These are phyloP conservation scores for Sipha maydis DNA, from an alignment of 2,888 invertebrate species.

Conservation along the genomic window DNA sequence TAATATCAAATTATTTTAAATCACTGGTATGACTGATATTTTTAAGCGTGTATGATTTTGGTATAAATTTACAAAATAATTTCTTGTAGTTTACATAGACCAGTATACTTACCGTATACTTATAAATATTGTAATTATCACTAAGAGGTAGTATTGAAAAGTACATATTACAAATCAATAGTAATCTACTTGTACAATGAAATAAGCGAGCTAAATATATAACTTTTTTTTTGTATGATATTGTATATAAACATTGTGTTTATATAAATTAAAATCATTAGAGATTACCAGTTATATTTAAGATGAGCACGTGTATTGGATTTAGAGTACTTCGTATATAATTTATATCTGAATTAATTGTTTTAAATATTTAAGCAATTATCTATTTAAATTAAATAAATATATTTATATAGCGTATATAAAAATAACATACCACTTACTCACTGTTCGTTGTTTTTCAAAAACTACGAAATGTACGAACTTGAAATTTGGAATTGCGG, in stretches of 20 bases:
- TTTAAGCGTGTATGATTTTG: too few species aligned
- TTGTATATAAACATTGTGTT: background rate
- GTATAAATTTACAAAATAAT: too few species aligned
- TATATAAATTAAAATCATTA: conserved; percentile 2
- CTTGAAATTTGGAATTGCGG: too few species aligned
- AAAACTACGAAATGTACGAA: too few species aligned
- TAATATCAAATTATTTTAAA: too few species aligned
- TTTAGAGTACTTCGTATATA: conserved; percentile 4
- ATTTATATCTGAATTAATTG: background rate
- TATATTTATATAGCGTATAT: too few species aligned
- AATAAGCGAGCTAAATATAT: background rate
- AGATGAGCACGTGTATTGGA: background rate
- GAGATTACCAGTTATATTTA: background rate
- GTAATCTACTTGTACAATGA: background rate
- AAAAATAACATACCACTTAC: too few species aligned
- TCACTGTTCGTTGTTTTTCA: too few species aligned
- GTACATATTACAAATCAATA: background rate
- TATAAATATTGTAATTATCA: background rate
- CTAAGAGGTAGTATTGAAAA: background rate
- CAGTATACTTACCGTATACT: background rate
- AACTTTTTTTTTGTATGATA: background rate
- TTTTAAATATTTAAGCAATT: background rate
- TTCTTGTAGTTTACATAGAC: too few species aligned
- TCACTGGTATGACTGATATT: too few species aligned
- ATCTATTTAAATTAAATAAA: too few species aligned